phyloP scores from a whole-genome alignment of 1,140 invertebrate species.

The Brachionus sp. region DNA sequence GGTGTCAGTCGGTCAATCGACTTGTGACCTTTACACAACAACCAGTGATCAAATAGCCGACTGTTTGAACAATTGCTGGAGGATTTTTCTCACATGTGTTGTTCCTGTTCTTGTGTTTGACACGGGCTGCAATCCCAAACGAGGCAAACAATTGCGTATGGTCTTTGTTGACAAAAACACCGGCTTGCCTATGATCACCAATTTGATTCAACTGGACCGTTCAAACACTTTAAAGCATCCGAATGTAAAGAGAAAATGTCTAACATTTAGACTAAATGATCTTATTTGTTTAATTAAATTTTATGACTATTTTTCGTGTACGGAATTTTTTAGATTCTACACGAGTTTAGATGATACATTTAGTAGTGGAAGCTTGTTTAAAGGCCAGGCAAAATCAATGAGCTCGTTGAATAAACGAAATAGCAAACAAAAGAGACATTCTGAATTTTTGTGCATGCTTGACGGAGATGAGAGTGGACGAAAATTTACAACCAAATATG shows the following conservation, averaged over 20 bases:
- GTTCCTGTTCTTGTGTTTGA: not conserved
- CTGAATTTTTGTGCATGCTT: not conserved
- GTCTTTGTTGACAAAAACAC: not conserved
- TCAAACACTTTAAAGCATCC: not conserved
- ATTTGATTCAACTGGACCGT: not conserved
- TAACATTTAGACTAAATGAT: not conserved
- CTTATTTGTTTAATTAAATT: slow-evolving; percentile 11
- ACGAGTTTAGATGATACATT: not conserved
- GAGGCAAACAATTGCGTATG: not conserved
- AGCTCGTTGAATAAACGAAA: not conserved
- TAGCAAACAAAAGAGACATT: not conserved
- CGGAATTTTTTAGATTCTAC: not conserved
- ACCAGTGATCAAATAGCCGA: not conserved
- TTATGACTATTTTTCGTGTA: not conserved
- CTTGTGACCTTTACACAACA: not conserved
- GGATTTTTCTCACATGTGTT: not conserved
- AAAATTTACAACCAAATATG: not conserved
- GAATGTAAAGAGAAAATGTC: not conserved
- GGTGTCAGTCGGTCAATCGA: not conserved
- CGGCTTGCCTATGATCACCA: not conserved
- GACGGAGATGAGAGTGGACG: not conserved
- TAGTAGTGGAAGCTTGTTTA: not conserved
- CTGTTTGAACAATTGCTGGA: slow-evolving; percentile 15
- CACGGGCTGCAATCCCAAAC: slow-evolving; percentile 5
- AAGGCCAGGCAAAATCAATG: not conserved